Conservation (phyloP, 2,113 vertebrate genomes). For the Platycercus adscitus region DNA sequence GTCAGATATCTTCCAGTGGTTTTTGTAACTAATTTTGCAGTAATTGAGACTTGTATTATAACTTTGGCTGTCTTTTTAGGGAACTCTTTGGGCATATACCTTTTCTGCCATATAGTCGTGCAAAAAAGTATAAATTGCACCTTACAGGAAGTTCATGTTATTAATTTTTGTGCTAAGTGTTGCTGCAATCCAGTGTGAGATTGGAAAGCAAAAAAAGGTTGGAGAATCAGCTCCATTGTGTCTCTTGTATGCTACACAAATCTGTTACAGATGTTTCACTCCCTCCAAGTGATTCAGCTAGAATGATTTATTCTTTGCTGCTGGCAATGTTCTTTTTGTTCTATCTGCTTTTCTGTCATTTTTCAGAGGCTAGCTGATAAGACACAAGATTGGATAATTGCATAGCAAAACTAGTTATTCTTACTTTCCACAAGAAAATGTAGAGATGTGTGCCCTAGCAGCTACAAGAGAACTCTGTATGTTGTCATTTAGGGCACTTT, state of each 20-base stretch:
- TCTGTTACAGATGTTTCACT: slow-evolving; percentile 53
- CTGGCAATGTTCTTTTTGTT: not conserved
- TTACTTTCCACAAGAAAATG: not conserved
- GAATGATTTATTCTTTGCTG: not conserved
- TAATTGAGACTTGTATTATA: not conserved
- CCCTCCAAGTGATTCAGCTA: not conserved
- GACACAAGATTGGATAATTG: not conserved
- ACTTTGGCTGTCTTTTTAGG: not conserved
- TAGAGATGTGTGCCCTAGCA: not conserved
- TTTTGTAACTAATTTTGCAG: not conserved
- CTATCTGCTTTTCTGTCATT: not conserved
- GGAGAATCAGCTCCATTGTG: slow-evolving; percentile 22
- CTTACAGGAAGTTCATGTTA: not conserved
- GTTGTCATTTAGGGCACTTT: not conserved
- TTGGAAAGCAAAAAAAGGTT: not conserved
- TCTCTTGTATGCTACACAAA: not conserved
- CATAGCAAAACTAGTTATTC: not conserved
- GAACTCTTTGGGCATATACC: not conserved
- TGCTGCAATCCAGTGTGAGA: not conserved
- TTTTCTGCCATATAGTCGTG: not conserved
- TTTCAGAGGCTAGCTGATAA: not conserved
- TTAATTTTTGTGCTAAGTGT: not conserved
- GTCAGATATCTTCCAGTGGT: not conserved
- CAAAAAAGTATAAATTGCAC: not conserved
- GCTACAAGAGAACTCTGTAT: not conserved